Conservation (phyloP, 1,140 invertebrate genomes). For the Saccostrea echinata region DNA sequence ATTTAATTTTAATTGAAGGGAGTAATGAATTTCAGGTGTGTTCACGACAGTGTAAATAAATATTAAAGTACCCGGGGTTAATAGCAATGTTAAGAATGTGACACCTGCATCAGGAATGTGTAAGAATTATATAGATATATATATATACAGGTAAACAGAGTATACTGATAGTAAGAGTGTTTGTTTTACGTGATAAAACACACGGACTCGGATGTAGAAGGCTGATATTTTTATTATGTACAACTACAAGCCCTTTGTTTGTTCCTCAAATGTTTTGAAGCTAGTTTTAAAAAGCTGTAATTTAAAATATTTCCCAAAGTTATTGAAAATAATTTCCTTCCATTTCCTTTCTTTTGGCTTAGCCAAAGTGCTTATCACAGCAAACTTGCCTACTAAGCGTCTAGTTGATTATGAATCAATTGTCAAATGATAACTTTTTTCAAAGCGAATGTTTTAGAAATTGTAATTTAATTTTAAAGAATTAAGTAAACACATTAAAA, state of each 20-base stretch:
- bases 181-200: background rate
- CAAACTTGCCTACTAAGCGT: no score
- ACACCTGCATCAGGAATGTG: background rate
- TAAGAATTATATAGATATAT: background rate
- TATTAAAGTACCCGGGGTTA: background rate
- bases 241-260: background rate
- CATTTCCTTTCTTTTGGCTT: no score
- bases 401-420: no score
- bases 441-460: no score
- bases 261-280: background rate
- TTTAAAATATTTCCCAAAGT: background rate
- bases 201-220: background rate
- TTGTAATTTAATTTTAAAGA: no score
- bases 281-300: background rate
- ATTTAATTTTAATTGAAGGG: no score
- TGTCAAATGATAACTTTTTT: no score
- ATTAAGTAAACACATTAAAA: no score
- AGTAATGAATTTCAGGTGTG: background rate
- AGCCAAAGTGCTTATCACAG: no score
- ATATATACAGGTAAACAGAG: background rate
- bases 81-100: background rate
- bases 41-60: background rate
- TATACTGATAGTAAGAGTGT: background rate
- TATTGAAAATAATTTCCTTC: background rate
- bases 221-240: background rate